These are phyloP conservation scores for Platycheirus albimanus DNA, from an alignment of 2,888 invertebrate species.

Conservation along the genomic window DNA sequence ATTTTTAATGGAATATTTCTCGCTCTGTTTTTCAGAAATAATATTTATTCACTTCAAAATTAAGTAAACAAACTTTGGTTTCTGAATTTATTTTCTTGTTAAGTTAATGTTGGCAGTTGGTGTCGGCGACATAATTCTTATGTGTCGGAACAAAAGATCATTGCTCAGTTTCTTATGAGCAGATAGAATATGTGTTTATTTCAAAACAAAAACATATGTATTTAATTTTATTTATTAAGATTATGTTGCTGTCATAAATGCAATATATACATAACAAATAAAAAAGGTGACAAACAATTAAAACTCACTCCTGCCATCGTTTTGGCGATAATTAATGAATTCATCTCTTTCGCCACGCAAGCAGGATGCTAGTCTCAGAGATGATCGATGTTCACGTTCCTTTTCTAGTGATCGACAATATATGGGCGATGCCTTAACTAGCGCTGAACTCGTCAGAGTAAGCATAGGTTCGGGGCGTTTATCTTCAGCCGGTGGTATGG, in stretches of 20 bases:
- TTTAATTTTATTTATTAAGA: no score
- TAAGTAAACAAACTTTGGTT: conserved; percentile 1
- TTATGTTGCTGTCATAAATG: conserved; percentile 5
- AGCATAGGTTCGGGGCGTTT: conserved; percentile 75
- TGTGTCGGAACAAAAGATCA: conserved; percentile 38
- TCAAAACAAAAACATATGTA: no score
- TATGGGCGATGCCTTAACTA: conserved; percentile 67
- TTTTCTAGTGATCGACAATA: conserved; percentile 78
- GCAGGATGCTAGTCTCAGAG: conserved; percentile 82
- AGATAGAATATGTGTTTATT: conserved; percentile 24
- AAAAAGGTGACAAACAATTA: not conserved
- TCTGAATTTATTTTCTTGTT: conserved; percentile 3
- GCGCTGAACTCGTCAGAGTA: conserved; percentile 66
- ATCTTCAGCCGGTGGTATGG: conserved; percentile 80
- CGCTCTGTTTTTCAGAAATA: not conserved
- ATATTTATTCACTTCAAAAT: not conserved
- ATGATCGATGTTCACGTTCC: conserved; percentile 79
- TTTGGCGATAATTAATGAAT: conserved; percentile 78
- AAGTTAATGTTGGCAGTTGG: not conserved
- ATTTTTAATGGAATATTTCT: not conserved
- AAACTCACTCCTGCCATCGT: conserved; percentile 75
- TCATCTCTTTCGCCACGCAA: conserved; percentile 82
- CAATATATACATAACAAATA: not conserved
- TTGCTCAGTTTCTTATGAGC: conserved; percentile 13
- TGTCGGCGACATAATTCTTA: conserved; percentile 4